Percentiles rank a stretch among this genome's conserved stretches.
Conservation (phyloP, 2,888 invertebrate species). For the Ptilodon capucinus region DNA sequence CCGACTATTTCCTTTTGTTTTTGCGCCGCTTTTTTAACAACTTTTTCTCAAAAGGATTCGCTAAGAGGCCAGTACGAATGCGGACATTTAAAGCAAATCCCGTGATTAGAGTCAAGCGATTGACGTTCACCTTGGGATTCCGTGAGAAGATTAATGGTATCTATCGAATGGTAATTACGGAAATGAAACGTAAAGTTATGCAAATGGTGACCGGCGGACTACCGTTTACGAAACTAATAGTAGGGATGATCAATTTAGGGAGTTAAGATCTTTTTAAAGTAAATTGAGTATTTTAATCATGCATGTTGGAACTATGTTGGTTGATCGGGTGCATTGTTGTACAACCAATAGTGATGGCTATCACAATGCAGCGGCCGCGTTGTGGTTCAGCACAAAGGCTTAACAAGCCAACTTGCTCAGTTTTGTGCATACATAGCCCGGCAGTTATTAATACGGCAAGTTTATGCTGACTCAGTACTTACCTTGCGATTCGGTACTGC, state of each 20-base stretch:
- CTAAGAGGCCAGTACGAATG: conserved; percentile 58
- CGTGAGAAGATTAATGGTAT: conserved; percentile 64
- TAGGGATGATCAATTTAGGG: conserved; percentile 42
- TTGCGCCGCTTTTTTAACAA: conserved; percentile 71
- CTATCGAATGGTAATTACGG: conserved; percentile 67
- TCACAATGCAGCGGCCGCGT: conserved; percentile 29
- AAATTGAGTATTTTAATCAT: too few relatives aligned
- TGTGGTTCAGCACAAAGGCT: conserved; percentile 52
- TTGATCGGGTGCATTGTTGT: conserved; percentile 16
- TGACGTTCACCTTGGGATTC: conserved; percentile 63
- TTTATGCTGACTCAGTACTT: conserved; percentile 40
- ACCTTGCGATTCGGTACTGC: conserved; percentile 48
- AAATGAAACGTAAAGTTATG: conserved; percentile 70
- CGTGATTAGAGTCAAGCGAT: conserved; percentile 67
- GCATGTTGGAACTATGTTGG: background rate
- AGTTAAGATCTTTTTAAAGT: too few relatives aligned
- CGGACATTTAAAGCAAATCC: conserved; percentile 66
- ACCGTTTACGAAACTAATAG: conserved; percentile 52
- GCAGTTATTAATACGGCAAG: conserved; percentile 65
- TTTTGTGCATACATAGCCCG: conserved; percentile 51
- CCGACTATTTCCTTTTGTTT: conserved; percentile 79
- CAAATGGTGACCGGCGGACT: conserved; percentile 56
- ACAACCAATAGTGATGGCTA: conserved; percentile 11
- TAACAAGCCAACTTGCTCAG: conserved; percentile 64
- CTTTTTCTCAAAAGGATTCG: conserved; percentile 70